Evolutionary conservation across 2,888 invertebrate genomes (phyloP).

Genomic region (Agrotis puta): DNA sequence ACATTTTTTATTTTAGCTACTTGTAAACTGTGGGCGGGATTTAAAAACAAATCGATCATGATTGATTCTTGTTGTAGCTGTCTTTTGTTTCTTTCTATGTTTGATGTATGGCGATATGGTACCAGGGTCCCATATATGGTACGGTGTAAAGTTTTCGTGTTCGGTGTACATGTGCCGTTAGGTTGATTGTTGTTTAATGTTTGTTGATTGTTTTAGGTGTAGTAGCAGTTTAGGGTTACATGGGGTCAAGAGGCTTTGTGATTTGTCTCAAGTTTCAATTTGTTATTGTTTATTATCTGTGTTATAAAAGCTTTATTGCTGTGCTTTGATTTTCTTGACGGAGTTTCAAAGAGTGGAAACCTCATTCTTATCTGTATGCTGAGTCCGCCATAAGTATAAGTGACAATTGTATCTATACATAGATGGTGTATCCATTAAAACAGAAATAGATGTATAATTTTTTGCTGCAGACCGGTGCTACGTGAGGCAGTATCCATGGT

Average conservation of each 20-base stretch:
- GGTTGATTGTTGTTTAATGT: conserved; percentile 27
- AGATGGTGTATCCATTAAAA: conserved; percentile 4
- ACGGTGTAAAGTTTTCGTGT: conserved; percentile 28
- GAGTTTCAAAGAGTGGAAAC: no score
- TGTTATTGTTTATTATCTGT: background rate
- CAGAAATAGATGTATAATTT: conserved; percentile 19
- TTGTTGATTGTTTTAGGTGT: conserved; percentile 40
- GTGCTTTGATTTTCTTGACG: background rate
- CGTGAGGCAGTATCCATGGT: conserved; percentile 42
- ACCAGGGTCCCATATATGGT: conserved; percentile 3
- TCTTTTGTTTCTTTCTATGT: conserved; percentile 54
- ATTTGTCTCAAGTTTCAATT: background rate
- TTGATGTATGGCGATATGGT: conserved; percentile 46
- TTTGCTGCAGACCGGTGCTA: conserved; percentile 39
- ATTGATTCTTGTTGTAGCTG: conserved; percentile 63
- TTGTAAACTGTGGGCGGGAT: conserved; percentile 75
- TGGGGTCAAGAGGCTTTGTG: background rate
- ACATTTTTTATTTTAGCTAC: conserved; percentile 81
- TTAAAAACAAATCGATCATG: conserved; percentile 79
- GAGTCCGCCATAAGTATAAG: no score
- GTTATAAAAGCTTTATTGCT: no score
- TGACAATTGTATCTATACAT: no score
- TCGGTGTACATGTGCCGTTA: conserved; percentile 40
- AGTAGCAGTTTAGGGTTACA: conserved; percentile 30
- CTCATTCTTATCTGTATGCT: no score